These are phyloP conservation scores for Daphoenositta chrysoptera DNA, from an alignment of 2,113 vertebrate species.

Conservation along the genomic window DNA sequence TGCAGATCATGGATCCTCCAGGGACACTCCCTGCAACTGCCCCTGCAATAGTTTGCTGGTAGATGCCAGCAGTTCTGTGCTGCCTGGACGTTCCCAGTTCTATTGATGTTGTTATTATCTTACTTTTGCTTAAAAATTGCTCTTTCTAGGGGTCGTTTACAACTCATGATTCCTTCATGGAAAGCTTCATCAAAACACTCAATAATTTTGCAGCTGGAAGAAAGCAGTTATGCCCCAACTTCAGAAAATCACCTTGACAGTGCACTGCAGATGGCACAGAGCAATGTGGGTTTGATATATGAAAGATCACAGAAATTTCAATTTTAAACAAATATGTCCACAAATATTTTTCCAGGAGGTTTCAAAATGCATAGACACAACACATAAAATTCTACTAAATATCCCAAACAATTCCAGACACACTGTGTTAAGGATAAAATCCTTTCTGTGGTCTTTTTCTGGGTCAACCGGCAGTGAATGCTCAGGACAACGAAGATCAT, in stretches of 20 bases:
- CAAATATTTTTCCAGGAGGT: background rate
- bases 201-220: background rate
- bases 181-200: background rate
- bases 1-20: too few species aligned
- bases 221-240: background rate
- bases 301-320: background rate
- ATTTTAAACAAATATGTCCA: background rate
- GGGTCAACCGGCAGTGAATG: conserved; percentile 78
- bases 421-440: background rate
- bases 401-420: background rate
- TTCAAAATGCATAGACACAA: background rate
- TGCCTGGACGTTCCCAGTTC: background rate
- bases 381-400: background rate
- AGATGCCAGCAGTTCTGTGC: background rate
- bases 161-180: background rate
- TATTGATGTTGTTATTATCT: background rate
- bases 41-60: too few species aligned
- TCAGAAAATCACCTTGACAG: background rate
- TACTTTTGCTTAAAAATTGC: background rate
- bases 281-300: background rate
- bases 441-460: background rate
- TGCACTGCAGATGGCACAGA: background rate
- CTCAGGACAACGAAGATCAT: conserved; percentile 92
- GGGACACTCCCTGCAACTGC: background rate
- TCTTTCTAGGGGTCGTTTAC: background rate